Evolutionary conservation across 2,888 invertebrate genomes (phyloP).

Genomic region (Axea sp.): DNA sequence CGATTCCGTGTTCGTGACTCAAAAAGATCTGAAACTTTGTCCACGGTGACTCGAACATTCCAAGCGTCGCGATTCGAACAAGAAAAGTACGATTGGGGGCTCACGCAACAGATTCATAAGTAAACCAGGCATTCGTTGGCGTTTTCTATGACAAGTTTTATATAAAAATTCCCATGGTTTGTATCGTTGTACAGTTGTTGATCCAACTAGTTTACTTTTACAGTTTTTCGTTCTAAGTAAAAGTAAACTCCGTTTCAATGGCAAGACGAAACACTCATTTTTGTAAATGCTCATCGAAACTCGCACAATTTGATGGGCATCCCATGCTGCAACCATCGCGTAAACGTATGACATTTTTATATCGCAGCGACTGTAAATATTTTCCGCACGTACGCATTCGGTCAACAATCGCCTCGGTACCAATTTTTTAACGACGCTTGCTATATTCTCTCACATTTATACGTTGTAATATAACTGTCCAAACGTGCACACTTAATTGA

Average conservation of each 20-base stretch:
- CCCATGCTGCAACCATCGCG: constrained; percentile 31
- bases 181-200: constrained; percentile 50
- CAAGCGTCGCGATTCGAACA: constrained; percentile 8
- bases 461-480: constrained; percentile 57
- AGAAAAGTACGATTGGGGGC: constrained; percentile 21
- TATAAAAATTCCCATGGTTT: constrained; percentile 34
- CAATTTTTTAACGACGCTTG: constrained; percentile 54
- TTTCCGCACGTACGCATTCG: constrained; percentile 51
- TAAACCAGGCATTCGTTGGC: constrained; percentile 33
- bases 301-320: constrained; percentile 49
- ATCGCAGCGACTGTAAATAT: constrained; percentile 57
- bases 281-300: constrained; percentile 47
- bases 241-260: constrained; percentile 47
- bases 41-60: constrained; percentile 6
- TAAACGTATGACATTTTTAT: constrained; percentile 54
- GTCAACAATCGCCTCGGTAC: constrained; percentile 47
- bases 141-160: constrained; percentile 49
- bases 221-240: constrained; percentile 38
- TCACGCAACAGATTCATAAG: constrained; percentile 36
- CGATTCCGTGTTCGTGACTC: constrained; percentile 80
- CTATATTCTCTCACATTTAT: constrained; percentile 53
- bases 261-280: constrained; percentile 39
- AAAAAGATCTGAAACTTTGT: constrained; percentile 1
- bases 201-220: constrained; percentile 43
- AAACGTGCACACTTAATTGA: constrained; percentile 48